Evolutionary conservation across 1,140 invertebrate genomes (phyloP).

Genomic region (Probaryconus sp.): DNA sequence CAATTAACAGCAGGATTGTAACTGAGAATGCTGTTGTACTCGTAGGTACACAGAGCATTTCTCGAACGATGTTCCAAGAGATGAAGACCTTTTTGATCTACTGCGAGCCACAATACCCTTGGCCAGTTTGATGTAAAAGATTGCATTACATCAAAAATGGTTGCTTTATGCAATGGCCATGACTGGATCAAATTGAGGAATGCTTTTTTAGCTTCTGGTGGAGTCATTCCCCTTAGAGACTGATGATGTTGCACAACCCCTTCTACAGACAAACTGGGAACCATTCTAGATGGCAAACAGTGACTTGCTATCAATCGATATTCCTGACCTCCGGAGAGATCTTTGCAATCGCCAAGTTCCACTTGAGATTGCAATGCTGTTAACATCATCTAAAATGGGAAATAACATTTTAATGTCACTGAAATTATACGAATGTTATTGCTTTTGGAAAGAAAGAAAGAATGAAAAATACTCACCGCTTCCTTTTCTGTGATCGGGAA

Average conservation of each 20-base stretch:
- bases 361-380: constrained; percentile 95
- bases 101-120: constrained; percentile 91
- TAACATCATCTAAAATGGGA: constrained; percentile 94
- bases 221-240: constrained; percentile 89
- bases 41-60: constrained; percentile 92
- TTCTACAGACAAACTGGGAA: constrained; percentile 85
- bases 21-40: constrained; percentile 90
- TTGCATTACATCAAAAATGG: constrained; percentile 97
- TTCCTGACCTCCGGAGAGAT: constrained; percentile 80
- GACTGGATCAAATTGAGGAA: constrained; percentile 96
- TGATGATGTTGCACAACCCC: constrained; percentile 93
- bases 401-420: constrained; percentile 65
- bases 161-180: constrained; percentile 94
- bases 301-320: constrained; percentile 87
- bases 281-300: constrained; percentile 89
- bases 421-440: no score
- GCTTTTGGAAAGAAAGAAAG: no score
- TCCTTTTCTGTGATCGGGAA: constrained; percentile 95
- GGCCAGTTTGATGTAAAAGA: constrained; percentile 98
- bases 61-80: constrained; percentile 92
- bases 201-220: constrained; percentile 91
- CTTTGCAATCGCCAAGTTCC: constrained; percentile 90
- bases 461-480: constrained; percentile 89
- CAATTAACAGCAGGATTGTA: constrained; percentile 93
- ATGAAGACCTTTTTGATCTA: constrained; percentile 95